Base-by-base conservation (phyloP, 2,888 invertebrate genomes). In the Mythimna albipuncta region DNA sequence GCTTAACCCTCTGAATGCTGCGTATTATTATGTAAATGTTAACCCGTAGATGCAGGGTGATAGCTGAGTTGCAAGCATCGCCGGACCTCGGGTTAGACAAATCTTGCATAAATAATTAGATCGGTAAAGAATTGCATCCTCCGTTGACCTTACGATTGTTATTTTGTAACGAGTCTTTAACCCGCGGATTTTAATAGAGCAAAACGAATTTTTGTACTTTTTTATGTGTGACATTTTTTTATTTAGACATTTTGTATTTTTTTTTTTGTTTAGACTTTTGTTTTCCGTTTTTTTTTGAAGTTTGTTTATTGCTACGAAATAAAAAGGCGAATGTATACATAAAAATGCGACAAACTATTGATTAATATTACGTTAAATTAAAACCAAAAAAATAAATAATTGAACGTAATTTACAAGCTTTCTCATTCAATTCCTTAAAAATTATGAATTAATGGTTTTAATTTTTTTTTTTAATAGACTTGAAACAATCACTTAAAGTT, bases 41-140 rank as follows among this genome's bases (percentile, higher is more conserved):
- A 35, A 69, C 67, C 66, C 77, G 79, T 81, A 65, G 81, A 79
- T 85, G 89, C 90, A 88, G 87, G 93, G 94, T 5, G 91, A 85
- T 83, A 94, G 94, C 92, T 90, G 64, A 62, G 82, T 55, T 94
- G 95, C 94, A 94, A 88, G 90, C 87, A 82, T 62, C 68, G 63
- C 69, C 75, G 66, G 92, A 92, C 87, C 95, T 95, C 90, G 68
- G 71, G 87, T 93, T 93, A 94, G 91, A 94, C 87, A 88, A 76
- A 88, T 86, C 90, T 88, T 94, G 95, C 95, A 95, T 95, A 95
- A 91, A 89, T 94, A 95, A 95, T 94, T 90, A 90, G 83, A 82
- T 88, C 83, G 85, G 85, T 79, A 83, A 77, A 81, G 72, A 82
- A 85, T 86, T 90, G 90, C 88, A 88, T 80, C 77, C 77, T 90